phyloP scores from a whole-genome alignment of 2,888 invertebrate genomes.

The Mythimna loreyi region DNA sequence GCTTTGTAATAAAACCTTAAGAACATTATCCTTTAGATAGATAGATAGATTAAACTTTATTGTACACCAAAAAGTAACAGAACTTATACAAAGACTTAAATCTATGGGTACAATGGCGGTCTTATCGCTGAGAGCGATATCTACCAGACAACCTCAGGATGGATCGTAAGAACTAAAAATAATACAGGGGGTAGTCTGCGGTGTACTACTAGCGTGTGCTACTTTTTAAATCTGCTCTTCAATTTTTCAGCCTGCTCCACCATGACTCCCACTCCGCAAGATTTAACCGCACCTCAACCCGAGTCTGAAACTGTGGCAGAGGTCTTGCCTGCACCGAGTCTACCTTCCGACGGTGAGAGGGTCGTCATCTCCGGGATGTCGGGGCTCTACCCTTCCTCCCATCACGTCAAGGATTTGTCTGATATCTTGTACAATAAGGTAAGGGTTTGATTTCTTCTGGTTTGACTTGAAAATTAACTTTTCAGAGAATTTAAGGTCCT shows the following conservation, averaged over 20 bases:
- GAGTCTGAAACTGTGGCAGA: not conserved
- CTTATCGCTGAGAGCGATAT: no score
- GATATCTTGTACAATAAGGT: constrained; percentile 65
- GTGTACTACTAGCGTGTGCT: no score
- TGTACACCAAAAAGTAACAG: no score
- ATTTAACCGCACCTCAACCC: constrained; percentile 14
- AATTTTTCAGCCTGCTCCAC: constrained; percentile 17
- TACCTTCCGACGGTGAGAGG: constrained; percentile 29
- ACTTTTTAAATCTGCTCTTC: not conserved
- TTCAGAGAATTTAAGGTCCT: not conserved
- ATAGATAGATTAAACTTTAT: no score
- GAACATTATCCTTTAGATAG: no score
- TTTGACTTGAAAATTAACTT: not conserved
- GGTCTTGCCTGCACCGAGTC: not conserved
- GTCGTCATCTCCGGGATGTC: constrained; percentile 70
- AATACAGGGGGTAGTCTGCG: no score
- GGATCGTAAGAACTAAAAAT: no score
- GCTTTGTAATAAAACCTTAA: no score
- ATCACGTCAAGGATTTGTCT: constrained; percentile 60
- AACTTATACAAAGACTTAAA: no score
- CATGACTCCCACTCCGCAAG: constrained; percentile 59
- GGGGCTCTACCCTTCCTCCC: constrained; percentile 69
- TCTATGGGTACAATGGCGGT: no score
- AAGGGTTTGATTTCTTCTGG: not conserved
- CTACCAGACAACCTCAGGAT: no score